Conservation (phyloP, 2,797 vertebrate genomes). For the Premnoplex brunnescens region DNA sequence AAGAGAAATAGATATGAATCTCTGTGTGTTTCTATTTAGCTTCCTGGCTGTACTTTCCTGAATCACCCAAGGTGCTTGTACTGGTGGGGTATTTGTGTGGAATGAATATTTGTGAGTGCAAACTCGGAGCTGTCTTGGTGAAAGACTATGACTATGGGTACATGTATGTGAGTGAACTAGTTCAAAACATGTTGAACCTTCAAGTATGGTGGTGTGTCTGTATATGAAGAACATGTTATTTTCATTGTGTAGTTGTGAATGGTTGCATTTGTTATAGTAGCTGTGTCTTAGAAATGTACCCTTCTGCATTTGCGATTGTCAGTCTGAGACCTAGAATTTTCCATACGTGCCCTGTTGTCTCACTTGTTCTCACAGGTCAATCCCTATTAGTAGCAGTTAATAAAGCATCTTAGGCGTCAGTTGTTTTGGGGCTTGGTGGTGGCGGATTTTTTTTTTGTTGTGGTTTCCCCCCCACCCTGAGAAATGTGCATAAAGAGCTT, state of each 20-base stretch:
- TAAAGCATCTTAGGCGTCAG: neutral
- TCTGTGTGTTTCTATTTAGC: neutral
- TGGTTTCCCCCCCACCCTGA: neutral
- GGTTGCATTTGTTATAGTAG: neutral
- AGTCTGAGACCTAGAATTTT: neutral
- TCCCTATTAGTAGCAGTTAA: neutral
- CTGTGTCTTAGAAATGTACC: neutral
- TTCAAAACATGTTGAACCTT: neutral
- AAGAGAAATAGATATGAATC: neutral
- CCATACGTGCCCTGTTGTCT: neutral
- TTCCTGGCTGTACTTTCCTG: neutral
- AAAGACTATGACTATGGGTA: fast-evolving
- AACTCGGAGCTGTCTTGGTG: neutral
- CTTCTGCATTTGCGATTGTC: neutral
- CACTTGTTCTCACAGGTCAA: neutral
- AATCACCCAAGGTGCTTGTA: neutral
- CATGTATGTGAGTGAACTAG: neutral
- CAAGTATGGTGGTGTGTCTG: neutral
- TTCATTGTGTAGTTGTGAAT: neutral
- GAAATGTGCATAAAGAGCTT: neutral
- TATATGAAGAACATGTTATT: neutral
- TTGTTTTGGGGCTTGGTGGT: neutral
- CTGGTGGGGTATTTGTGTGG: neutral
- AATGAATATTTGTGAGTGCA: neutral
- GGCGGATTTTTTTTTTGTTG: neutral